Evolutionary conservation across 2,888 invertebrate genomes (phyloP).

Genomic region (Chrysolina haemoptera): DNA sequence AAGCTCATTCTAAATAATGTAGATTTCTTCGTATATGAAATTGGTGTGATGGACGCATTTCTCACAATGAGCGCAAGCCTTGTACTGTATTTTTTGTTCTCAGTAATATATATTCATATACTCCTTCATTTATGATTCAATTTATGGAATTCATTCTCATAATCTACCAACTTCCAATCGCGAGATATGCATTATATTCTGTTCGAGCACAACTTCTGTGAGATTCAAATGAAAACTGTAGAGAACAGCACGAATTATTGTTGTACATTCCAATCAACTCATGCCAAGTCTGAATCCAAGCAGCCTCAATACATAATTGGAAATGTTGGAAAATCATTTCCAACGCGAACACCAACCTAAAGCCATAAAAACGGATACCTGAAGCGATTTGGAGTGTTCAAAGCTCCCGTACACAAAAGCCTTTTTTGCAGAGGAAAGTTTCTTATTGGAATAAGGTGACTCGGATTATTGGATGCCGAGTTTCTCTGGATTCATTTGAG

Average conservation of each 20-base stretch:
- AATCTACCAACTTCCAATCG: too few relatives aligned
- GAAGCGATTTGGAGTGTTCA: conserved; percentile 14
- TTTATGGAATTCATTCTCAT: too few relatives aligned
- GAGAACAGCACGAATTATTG: neutral
- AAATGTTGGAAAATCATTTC: conserved; percentile 9
- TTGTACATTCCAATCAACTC: neutral
- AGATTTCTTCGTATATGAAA: too few relatives aligned
- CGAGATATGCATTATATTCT: too few relatives aligned
- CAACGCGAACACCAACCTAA: neutral
- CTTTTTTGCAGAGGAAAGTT: conserved; percentile 30
- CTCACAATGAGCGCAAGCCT: too few relatives aligned
- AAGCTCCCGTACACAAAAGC: conserved; percentile 31
- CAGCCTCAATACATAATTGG: neutral
- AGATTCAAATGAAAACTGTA: neutral
- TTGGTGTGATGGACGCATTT: too few relatives aligned
- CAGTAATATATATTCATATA: too few relatives aligned
- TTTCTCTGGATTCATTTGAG: conserved; percentile 39
- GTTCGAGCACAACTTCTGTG: too few relatives aligned
- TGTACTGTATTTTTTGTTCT: too few relatives aligned
- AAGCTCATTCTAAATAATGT: too few relatives aligned
- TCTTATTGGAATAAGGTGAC: conserved; percentile 41
- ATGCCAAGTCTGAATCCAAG: neutral
- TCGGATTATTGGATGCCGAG: conserved; percentile 38
- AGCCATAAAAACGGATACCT: neutral
- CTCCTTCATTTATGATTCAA: too few relatives aligned